Evolutionary conservation across 92 coral and sea anemone genomes (phyloP).

Genomic region (Zoanthus sociatus): DNA sequence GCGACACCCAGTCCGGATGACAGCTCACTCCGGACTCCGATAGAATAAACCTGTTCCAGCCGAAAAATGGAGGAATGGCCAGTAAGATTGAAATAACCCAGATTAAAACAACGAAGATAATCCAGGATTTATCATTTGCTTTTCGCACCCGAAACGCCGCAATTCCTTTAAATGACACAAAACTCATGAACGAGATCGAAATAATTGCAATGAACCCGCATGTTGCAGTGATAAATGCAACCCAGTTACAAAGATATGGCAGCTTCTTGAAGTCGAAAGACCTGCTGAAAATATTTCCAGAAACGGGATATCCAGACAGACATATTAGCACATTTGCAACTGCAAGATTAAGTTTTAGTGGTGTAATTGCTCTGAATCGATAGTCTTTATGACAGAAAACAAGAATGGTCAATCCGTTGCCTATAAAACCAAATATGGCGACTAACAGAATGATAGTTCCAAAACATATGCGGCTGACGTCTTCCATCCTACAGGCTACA

Average conservation of each 20-base stretch:
- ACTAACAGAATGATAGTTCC: neutral
- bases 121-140: neutral
- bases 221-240: conserved; percentile 26
- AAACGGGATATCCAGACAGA: neutral
- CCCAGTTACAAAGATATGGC: conserved; percentile 22
- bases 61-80: conserved; percentile 25
- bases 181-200: conserved; percentile 16
- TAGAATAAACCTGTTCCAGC: conserved; percentile 23
- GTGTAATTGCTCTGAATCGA: neutral
- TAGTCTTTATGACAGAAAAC: neutral
- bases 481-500: neutral
- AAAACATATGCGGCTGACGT: neutral
- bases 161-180: neutral
- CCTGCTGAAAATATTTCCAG: neutral
- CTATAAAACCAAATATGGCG: neutral
- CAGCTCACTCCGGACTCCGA: conserved; percentile 27
- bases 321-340: conserved; percentile 1
- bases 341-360: conserved; percentile 6
- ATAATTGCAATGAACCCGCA: conserved; percentile 25
- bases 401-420: neutral
- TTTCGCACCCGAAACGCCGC: neutral
- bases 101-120: neutral
- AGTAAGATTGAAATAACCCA: neutral
- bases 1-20: conserved; percentile 39
- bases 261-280: neutral